A percentile compares a stretch with the other conserved stretches of the same genome.
Evolutionary conservation across 2,113 vertebrate genomes (phyloP).

Genomic region (Ammospiza nelsoni): DNA sequence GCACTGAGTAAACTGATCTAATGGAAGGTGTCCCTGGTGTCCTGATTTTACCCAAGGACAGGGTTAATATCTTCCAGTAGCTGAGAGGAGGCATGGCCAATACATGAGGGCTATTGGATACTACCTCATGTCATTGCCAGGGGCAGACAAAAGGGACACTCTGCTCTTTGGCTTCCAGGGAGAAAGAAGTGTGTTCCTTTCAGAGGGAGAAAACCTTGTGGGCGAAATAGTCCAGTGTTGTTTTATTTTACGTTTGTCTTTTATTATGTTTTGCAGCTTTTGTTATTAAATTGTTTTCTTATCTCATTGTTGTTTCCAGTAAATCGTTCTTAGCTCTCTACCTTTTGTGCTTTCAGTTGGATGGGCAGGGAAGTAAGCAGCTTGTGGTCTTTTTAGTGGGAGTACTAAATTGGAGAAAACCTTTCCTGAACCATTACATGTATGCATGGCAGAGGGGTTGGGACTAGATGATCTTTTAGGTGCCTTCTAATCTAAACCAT

Average conservation of each 20-base stretch:
- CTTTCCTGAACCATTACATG: neutral
- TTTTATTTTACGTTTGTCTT: neutral
- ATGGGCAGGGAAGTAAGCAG: neutral
- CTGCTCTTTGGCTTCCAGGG: neutral
- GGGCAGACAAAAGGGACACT: rapidly evolving
- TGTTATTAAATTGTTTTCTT: neutral
- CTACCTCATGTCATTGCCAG: neutral
- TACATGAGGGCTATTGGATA: neutral
- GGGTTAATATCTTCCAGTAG: neutral
- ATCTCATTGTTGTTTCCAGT: neutral
- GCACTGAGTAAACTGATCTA: neutral
- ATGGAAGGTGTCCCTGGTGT: neutral
- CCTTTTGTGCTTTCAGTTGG: neutral
- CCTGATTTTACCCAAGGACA: neutral
- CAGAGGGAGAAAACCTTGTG: neutral
- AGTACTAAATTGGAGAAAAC: neutral
- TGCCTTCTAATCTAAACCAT: neutral
- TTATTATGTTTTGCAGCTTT: neutral
- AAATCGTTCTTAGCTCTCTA: neutral
- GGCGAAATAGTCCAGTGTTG: rapidly evolving
- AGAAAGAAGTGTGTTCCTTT: neutral
- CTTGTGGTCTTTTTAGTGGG: neutral
- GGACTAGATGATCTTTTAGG: neutral
- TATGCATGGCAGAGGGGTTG: rapidly evolving
- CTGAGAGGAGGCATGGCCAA: too few relatives aligned